Evolutionary conservation across 2,113 vertebrate species (phyloP), one percentile per base, ranked within the genome.

Genomic region (Lophotis ruficrista): DNA sequence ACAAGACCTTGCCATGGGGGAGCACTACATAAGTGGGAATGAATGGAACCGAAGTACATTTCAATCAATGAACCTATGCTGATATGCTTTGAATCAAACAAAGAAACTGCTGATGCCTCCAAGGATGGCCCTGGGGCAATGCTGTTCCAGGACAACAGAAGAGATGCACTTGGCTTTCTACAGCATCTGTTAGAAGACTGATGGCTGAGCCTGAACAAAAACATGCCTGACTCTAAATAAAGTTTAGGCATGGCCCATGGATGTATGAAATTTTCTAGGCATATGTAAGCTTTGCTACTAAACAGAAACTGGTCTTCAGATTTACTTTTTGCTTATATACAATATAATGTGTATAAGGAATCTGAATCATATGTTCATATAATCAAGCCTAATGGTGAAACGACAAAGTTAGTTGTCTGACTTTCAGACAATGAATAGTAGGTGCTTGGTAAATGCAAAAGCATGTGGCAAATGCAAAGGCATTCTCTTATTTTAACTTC

Each of bases 1-100:
- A 90, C 79, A 84, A 94, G 86, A 75, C 88, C 80, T 87, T 90
- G 86, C 37, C 96, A 89, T 93, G 72, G 91, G 92, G 89, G 86
- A 97, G 53, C 80, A 85, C 80, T 87, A 73, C 83, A 25, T 57
- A 41, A 96, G 94, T 89, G 81, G 37, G 83, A 95, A 91, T 79
- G 58, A 89, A 87, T 77, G 93, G 87, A 95, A 93, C 61, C 17
- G 71, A 93, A 94, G 92, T 83, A 95, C 92, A 82, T 96, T 91
- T 93, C 81, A 93, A 91, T 94, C 96, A 92, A 79, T 68, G 89
- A 94, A 95, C 66, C 18, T 64, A 19, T 84, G 89, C 38, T 87
- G 91, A 96, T 94, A 78, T 75, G 77, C 94, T 97, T 92, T 92
- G 87, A 96, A 92, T 89, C 77, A 95, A 87, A 93, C 64, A 89